Conservation (phyloP, 2,888 invertebrate species). For the Syrista parreyssii region DNA sequence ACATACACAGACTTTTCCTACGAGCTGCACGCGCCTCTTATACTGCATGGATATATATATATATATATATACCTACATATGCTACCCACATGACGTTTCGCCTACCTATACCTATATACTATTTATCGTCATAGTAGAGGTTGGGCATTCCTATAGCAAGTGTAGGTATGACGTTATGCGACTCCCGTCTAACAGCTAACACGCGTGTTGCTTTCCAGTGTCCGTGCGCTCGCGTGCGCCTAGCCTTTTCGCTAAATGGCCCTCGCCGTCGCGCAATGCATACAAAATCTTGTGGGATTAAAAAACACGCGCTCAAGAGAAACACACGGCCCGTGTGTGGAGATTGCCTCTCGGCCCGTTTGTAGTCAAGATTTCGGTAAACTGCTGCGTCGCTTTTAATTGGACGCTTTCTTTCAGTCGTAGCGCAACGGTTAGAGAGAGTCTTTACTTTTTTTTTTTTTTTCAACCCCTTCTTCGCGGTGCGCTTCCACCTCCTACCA, state of each 20-base stretch:
- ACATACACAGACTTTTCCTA: too few relatives aligned
- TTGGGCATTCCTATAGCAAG: too few relatives aligned
- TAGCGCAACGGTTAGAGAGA: background rate
- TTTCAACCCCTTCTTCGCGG: background rate
- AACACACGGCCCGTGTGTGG: slow-evolving; percentile 33
- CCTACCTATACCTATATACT: too few relatives aligned
- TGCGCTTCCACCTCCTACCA: background rate
- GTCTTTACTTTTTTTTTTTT: background rate
- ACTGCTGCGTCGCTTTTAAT: slow-evolving; percentile 36
- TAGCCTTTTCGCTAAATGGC: slow-evolving; percentile 54
- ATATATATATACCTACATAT: too few relatives aligned
- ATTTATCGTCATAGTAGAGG: too few relatives aligned
- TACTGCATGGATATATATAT: too few relatives aligned
- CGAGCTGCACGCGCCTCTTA: too few relatives aligned
- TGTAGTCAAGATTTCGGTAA: slow-evolving; percentile 46
- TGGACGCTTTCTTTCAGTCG: slow-evolving; percentile 33
- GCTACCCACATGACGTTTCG: too few relatives aligned
- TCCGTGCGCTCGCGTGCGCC: slow-evolving; percentile 22
- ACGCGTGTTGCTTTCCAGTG: too few relatives aligned
- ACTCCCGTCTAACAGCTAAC: too few relatives aligned
- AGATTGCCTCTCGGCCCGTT: slow-evolving; percentile 48
- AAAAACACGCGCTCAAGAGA: slow-evolving; percentile 43
- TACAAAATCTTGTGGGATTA: slow-evolving; percentile 59
- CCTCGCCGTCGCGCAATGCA: slow-evolving; percentile 34
- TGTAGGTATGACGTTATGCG: too few relatives aligned